Percentiles rank a stretch among this genome's conserved stretches.
Evolutionary conservation across 2,797 vertebrate species (phyloP).

Genomic region (Argya squamiceps): DNA sequence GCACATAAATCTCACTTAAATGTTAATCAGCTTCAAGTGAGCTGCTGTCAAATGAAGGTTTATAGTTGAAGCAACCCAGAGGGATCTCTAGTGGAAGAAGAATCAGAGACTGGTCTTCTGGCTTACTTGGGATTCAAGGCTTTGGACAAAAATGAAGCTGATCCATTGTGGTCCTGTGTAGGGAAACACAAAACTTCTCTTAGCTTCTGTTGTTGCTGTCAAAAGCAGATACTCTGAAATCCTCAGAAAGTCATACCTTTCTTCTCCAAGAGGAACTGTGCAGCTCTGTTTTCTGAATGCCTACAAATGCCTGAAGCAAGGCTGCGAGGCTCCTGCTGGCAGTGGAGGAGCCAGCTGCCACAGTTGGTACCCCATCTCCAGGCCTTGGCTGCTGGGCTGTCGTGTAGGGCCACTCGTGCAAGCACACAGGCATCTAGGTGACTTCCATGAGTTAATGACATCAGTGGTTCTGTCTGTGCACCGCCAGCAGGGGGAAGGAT

Average conservation of each 20-base stretch:
- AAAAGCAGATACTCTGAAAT: neutral
- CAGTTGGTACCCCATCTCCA: neutral
- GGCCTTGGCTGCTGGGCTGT: neutral
- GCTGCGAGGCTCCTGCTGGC: neutral
- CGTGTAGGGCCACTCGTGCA: rapidly evolving
- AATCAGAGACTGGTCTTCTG: neutral
- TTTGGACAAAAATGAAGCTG: neutral
- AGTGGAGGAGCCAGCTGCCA: neutral
- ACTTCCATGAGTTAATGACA: neutral
- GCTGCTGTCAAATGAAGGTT: neutral
- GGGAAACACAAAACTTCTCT: neutral
- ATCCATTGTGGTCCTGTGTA: neutral
- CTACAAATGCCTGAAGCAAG: neutral
- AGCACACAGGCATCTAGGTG: neutral
- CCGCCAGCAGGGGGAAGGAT: neutral
- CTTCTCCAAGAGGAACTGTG: rapidly evolving
- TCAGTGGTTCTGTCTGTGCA: neutral
- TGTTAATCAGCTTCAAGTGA: slow-evolving; percentile 31
- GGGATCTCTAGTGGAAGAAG: neutral
- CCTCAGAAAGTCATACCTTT: neutral
- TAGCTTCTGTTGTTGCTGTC: neutral
- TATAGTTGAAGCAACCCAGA: neutral
- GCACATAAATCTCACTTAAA: slow-evolving; percentile 28
- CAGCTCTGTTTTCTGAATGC: neutral
- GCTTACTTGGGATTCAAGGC: neutral